Evolutionary conservation across 2,113 vertebrate genomes (phyloP).

Genomic region (Tympanuchus pallidicinctus): DNA sequence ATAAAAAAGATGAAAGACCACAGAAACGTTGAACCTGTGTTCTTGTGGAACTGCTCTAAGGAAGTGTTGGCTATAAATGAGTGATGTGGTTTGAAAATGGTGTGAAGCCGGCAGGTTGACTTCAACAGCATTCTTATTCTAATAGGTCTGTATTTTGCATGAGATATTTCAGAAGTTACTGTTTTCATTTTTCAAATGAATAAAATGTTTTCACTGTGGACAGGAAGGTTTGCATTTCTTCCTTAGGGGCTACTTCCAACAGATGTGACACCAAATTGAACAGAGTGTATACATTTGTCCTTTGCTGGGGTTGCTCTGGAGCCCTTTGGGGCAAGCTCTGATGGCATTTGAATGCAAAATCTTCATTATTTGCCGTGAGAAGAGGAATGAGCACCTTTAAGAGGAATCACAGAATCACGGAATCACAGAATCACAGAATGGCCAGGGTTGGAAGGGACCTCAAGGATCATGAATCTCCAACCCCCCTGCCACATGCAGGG

Average conservation of each 20-base stretch:
- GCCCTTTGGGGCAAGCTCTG: not conserved
- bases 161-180: not conserved
- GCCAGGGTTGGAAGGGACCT: too few species aligned
- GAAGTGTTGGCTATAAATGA: not conserved
- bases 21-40: fast-evolving
- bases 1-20: not conserved
- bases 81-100: not conserved
- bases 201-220: not conserved
- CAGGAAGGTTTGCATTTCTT: not conserved
- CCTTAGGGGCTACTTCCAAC: not conserved
- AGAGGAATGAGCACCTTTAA: not conserved
- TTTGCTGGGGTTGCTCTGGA: fast-evolving
- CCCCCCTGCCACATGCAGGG: too few species aligned
- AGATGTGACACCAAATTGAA: not conserved
- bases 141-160: not conserved
- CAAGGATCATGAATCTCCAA: too few species aligned
- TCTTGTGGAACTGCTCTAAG: not conserved
- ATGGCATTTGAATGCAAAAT: fast-evolving
- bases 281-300: not conserved
- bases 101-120: not conserved
- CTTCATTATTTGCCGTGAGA: not conserved
- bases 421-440: too few species aligned
- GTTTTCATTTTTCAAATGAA: not conserved
- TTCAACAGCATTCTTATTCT: not conserved
- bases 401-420: not conserved